Evolutionary conservation across 2,888 invertebrate species (phyloP).

Genomic region (Teleogryllus oceanicus): DNA sequence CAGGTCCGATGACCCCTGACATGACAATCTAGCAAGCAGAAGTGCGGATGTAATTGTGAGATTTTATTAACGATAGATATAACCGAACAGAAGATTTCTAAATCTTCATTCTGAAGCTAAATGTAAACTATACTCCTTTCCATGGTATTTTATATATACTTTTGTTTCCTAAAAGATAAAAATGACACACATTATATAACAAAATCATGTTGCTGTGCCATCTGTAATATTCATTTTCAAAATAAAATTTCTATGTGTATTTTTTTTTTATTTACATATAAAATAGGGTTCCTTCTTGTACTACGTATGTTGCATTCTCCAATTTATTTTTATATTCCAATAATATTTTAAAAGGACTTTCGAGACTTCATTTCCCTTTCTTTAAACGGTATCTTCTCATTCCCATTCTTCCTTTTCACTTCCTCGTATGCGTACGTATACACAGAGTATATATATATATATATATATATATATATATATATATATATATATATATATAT

Average conservation of each 20-base stretch:
- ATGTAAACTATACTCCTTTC: background rate
- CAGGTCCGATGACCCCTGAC: background rate
- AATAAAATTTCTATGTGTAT: slow-evolving; percentile 10
- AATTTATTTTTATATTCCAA: no score
- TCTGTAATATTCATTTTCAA: slow-evolving; percentile 11
- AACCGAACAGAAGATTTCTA: background rate
- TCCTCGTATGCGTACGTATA: no score
- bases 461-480: no score
- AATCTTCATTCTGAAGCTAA: background rate
- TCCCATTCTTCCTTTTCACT: no score
- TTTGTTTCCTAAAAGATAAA: background rate
- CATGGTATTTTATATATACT: background rate
- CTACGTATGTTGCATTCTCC: no score
- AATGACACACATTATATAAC: background rate
- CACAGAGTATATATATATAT: no score
- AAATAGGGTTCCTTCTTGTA: no score
- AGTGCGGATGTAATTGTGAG: background rate
- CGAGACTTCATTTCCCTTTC: no score
- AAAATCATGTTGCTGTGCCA: slow-evolving; percentile 2
- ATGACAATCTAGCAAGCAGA: background rate
- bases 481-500: no score
- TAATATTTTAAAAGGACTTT: no score
- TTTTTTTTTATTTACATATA: no score
- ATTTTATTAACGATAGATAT: background rate
- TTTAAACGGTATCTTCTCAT: no score